Percentiles rank a stretch among this genome's conserved stretches.
These are phyloP conservation scores for Aradophagus sp. DNA, from an alignment of 1,140 invertebrate species.

Conservation along the genomic window DNA sequence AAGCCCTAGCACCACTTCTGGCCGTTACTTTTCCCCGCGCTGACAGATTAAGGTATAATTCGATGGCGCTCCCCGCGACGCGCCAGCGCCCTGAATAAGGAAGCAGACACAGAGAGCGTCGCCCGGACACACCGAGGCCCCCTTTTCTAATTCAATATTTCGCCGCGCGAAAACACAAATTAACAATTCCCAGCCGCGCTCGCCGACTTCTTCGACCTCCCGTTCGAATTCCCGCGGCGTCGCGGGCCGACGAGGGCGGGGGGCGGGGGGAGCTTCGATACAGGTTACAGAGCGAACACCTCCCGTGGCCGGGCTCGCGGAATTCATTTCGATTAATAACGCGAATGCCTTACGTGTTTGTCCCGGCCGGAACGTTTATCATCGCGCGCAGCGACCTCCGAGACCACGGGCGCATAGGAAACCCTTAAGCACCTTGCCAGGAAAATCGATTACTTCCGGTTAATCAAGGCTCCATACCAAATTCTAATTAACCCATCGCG, in stretches of 20 bases:
- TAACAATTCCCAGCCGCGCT: conserved; percentile 19
- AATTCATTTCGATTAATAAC: conserved; percentile 61
- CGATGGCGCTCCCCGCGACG: conserved; percentile 15
- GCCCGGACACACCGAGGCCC: conserved; percentile 2
- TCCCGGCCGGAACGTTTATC: conserved; percentile 56
- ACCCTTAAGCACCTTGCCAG: conserved; percentile 51
- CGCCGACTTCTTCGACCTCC: no score
- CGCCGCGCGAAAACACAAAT: conserved; percentile 9
- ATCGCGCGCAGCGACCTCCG: conserved; percentile 58
- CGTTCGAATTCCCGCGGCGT: no score
- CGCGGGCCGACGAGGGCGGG: no score
- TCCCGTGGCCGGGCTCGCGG: conserved; percentile 22
- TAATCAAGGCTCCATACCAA: conserved; percentile 61
- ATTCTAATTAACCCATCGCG: conserved; percentile 58
- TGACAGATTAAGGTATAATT: conserved; percentile 60
- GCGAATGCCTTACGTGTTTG: conserved; percentile 67
- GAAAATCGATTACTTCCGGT: conserved; percentile 66
- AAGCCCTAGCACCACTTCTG: conserved; percentile 27
- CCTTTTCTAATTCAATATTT: conserved; percentile 46
- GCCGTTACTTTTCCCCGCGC: conserved; percentile 46
- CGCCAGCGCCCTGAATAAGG: conserved; percentile 29
- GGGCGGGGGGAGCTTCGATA: no score
- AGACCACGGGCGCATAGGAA: conserved; percentile 57
- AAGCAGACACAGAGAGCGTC: conserved; percentile 33
- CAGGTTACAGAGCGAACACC: no score